These are phyloP conservation scores for Ceyx erithaca DNA, from an alignment of 2,797 vertebrate species.

Conservation along the genomic window DNA sequence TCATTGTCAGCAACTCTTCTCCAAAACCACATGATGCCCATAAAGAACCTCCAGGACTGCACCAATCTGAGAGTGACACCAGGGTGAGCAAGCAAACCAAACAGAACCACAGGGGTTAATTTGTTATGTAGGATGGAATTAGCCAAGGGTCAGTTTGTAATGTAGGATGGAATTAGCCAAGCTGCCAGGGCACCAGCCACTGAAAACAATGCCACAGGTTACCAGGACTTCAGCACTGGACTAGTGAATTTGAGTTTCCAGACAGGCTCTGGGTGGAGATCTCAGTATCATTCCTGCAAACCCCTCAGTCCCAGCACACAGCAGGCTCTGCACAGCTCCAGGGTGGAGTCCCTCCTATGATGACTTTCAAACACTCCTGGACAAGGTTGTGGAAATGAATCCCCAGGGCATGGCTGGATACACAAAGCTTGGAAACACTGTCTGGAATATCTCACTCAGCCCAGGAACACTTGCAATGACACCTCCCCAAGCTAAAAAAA, in stretches of 20 bases:
- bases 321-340: neutral
- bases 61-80: neutral
- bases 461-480: neutral
- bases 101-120: neutral
- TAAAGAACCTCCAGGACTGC: neutral
- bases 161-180: neutral
- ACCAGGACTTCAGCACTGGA: neutral
- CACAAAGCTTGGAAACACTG: conserved; percentile 15
- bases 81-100: neutral
- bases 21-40: rapidly evolving
- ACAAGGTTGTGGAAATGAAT: conserved; percentile 28
- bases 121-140: no score
- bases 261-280: neutral
- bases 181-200: neutral
- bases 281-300: neutral
- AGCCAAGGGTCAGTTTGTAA: neutral
- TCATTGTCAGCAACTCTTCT: neutral
- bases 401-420: neutral
- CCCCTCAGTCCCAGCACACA: neutral
- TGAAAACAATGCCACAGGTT: neutral
- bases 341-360: conserved; percentile 7
- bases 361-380: conserved; percentile 24
- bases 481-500: neutral
- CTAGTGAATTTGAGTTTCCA: neutral
- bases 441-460: neutral